Conservation (phyloP, 1,140 invertebrate genomes). For the Alviniconcha marisindica region DNA sequence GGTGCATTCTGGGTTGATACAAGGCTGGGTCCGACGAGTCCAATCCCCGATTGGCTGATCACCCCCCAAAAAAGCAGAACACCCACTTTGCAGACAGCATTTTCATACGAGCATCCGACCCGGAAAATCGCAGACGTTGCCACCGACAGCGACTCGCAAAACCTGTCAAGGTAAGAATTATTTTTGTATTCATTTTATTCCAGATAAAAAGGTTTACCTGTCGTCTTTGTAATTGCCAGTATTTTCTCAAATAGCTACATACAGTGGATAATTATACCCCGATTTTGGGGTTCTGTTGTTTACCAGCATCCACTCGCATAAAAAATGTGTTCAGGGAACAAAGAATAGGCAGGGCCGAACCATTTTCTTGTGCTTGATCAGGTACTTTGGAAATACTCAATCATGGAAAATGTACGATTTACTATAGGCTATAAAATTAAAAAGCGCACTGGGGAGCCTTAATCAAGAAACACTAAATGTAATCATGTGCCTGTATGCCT, state of each 20-base stretch:
- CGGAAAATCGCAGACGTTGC: neutral
- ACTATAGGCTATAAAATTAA: neutral
- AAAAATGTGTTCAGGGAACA: too few relatives aligned
- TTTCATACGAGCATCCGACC: neutral
- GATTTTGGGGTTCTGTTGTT: too few relatives aligned
- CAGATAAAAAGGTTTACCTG: neutral
- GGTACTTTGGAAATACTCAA: too few relatives aligned
- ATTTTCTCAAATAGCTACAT: neutral
- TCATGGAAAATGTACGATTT: too few relatives aligned
- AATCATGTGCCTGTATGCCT: too few relatives aligned
- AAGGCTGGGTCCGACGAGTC: neutral
- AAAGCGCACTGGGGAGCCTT: too few relatives aligned
- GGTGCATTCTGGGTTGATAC: constrained; percentile 21
- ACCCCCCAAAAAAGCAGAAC: neutral
- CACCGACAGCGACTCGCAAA: neutral
- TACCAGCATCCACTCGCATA: too few relatives aligned
- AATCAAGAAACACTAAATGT: too few relatives aligned
- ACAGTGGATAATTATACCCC: too few relatives aligned
- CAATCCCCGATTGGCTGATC: neutral
- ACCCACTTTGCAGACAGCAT: neutral
- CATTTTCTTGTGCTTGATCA: too few relatives aligned
- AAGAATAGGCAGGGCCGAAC: too few relatives aligned
- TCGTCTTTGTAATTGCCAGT: neutral
- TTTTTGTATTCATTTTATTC: neutral
- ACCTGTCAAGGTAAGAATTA: neutral